Conservation (phyloP, 2,113 vertebrate species). For the Sialia sialis region DNA sequence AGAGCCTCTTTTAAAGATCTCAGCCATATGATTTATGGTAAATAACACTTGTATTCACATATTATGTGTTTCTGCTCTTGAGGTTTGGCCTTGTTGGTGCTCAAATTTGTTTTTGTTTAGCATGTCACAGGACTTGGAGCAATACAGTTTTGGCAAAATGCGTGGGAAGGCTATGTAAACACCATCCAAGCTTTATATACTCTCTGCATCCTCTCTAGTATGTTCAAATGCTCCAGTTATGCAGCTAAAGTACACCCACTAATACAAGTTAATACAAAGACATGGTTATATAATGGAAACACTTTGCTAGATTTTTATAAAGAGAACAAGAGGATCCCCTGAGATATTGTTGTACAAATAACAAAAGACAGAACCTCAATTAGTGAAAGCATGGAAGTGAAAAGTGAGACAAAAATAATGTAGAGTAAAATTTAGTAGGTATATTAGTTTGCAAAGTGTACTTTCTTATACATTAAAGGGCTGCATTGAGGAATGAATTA, state of each 20-base stretch:
- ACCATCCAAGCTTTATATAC: not conserved
- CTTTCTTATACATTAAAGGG: not conserved
- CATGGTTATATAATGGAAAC: not conserved
- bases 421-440: not conserved
- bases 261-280: conserved; percentile 5
- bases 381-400: not conserved
- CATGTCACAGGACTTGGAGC: not conserved
- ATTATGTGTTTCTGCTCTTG: not conserved
- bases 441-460: not conserved
- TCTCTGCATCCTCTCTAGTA: not conserved
- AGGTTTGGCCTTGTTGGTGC: not conserved
- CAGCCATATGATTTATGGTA: conserved; percentile 2
- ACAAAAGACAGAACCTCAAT: not conserved
- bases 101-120: conserved; percentile 23
- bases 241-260: not conserved
- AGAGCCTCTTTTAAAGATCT: not conserved
- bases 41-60: not conserved
- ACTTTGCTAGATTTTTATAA: conserved; percentile 1
- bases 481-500: not conserved
- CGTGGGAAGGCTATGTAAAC: conserved; percentile 21
- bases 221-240: not conserved
- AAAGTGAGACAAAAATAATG: not conserved
- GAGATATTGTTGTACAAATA: conserved; percentile 10
- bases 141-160: not conserved
- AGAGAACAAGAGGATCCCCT: not conserved